Conservation (phyloP, 1,140 invertebrate genomes). For the Drosophila ironensis region DNA sequence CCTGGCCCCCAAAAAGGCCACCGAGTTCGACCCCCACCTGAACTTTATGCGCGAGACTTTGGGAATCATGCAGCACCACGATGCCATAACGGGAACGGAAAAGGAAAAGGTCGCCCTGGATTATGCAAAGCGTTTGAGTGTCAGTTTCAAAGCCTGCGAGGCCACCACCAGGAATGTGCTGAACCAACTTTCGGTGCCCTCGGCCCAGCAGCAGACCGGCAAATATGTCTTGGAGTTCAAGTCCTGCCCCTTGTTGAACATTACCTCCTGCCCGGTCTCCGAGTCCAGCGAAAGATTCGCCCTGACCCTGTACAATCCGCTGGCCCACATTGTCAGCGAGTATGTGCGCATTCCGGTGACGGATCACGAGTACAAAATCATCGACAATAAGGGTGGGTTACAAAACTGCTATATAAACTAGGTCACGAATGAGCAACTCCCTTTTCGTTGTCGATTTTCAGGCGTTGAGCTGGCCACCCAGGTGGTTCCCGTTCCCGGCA, state of each 20-base stretch:
- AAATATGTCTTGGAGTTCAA: constrained; percentile 64
- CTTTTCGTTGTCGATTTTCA: neutral
- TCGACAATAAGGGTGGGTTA: constrained; percentile 83
- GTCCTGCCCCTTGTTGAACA: constrained; percentile 87
- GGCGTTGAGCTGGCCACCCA: constrained; percentile 81
- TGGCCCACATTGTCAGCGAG: constrained; percentile 85
- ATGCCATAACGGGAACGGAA: constrained; percentile 94
- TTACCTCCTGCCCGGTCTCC: constrained; percentile 85
- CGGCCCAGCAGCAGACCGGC: neutral
- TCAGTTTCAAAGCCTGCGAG: constrained; percentile 56
- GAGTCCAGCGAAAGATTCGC: constrained; percentile 86
- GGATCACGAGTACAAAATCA: constrained; percentile 85
- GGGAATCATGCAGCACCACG: constrained; percentile 96
- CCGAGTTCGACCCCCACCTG: constrained; percentile 62
- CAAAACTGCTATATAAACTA: neutral
- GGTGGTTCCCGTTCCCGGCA: constrained; percentile 85
- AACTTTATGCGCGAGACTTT: constrained; percentile 84
- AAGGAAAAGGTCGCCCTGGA: constrained; percentile 94
- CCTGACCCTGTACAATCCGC: constrained; percentile 91
- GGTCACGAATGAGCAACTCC: no score
- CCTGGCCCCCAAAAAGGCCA: constrained; percentile 50
- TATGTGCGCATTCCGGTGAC: constrained; percentile 88
- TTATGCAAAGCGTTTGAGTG: constrained; percentile 88
- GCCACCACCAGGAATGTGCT: constrained; percentile 52
- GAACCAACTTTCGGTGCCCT: constrained; percentile 55